Percentiles rank a stretch among this genome's conserved stretches.
Evolutionary conservation across 2,113 vertebrate genomes (phyloP).

Genomic region (Athene cunicularia): DNA sequence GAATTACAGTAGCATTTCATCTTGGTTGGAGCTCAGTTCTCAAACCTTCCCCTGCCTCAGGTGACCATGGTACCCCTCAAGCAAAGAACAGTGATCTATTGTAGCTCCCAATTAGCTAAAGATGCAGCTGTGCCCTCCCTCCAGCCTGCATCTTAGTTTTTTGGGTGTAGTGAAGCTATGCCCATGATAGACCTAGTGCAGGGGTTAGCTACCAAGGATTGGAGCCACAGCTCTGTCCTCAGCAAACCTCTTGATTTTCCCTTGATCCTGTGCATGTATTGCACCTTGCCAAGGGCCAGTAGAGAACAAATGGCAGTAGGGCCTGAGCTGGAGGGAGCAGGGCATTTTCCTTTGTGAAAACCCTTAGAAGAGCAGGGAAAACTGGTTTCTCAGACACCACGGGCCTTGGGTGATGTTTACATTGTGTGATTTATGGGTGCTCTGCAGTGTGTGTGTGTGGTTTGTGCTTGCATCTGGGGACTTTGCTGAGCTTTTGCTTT

Average conservation of each 20-base stretch:
- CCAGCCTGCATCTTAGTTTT: not conserved
- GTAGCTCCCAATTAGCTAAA: not conserved
- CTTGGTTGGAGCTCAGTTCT: not conserved
- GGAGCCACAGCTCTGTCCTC: not conserved
- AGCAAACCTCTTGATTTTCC: not conserved
- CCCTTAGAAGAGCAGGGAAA: not conserved
- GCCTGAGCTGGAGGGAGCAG: not conserved
- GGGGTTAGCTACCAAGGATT: not conserved
- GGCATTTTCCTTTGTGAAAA: not conserved
- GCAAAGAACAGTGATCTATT: not conserved
- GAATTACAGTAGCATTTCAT: not conserved
- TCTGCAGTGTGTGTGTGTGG: not conserved
- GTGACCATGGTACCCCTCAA: not conserved
- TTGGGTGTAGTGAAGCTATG: not conserved
- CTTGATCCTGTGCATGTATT: not conserved
- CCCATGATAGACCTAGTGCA: accelerated
- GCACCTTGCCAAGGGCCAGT: not conserved
- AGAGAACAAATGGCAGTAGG: not conserved
- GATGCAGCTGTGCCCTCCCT: not conserved
- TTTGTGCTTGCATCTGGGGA: not conserved
- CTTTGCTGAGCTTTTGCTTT: not conserved
- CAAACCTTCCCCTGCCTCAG: not conserved
- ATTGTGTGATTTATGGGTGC: not conserved
- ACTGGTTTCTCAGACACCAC: not conserved
- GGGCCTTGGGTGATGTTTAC: not conserved